Evolutionary conservation across 1,140 invertebrate genomes (phyloP), one percentile per base, ranked within the genome.

Genomic region (Bombus pyrosoma): DNA sequence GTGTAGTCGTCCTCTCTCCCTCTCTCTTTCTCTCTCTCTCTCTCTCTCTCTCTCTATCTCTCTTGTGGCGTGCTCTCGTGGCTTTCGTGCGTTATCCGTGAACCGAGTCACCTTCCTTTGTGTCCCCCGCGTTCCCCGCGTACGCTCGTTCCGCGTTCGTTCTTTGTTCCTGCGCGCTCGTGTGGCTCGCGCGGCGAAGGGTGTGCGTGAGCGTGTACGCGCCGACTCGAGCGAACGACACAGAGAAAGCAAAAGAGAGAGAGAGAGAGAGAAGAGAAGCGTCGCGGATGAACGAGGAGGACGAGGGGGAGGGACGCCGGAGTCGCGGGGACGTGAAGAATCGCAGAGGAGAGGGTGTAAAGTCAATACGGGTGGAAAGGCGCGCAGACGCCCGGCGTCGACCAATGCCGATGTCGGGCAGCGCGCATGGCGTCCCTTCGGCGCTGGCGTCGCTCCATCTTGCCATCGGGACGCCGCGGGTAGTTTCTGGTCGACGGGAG

Each of bases 351-450:
- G 72, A 64, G 81, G 85, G 73, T 83, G 90, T 86, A 94, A 94
- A 95, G 94, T 95, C 94, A 94, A 95, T 95, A 95, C 93, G 90
- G 87, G 85, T 85, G 34, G 18, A 68, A 75, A 85, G n/a, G 75
- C 81, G 91, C 94, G 94, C 94, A 93, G 91, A 92, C 93, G 91
- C 93, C 57, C 57, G 59, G 72, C 43, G 80, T 75, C 86, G 85
- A 86, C 92, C 93, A 93, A 94, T 94, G 81, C 83, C 77, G 81
- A 66, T 18, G 66, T 78, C 62, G 64, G 77, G 34, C 4, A 47
- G 64, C 76, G 91, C 93, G 93, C 93, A 94, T 93, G 93, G 81
- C 91, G 89, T 59, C 13, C 25, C 39, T 32, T 39, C 25, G 88
- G 76, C 85, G 88, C 78, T 78, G 68, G 34, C 73, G 78, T 88